Conservation (phyloP, 2,888 invertebrate genomes). For the Phaonia tiefii region DNA sequence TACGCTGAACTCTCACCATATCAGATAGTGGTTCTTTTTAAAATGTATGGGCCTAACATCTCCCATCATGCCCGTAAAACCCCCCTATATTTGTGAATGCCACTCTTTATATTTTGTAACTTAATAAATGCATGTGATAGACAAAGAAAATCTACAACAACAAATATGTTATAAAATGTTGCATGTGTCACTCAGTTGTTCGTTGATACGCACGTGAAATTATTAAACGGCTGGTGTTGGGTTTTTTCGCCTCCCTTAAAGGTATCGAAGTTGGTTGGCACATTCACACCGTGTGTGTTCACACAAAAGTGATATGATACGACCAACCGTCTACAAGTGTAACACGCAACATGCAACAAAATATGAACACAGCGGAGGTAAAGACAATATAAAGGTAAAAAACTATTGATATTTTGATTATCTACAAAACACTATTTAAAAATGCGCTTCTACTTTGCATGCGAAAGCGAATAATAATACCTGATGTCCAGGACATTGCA, state of each 20-base stretch:
- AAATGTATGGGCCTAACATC: no score
- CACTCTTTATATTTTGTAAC: constrained; percentile 24
- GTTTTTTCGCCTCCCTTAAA: no score
- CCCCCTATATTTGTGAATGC: neutral
- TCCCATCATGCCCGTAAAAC: no score
- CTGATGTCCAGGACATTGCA: constrained; percentile 8
- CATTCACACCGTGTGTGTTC: constrained; percentile 52
- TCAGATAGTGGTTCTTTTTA: no score
- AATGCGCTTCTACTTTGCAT: constrained; percentile 51
- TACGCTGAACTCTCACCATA: no score
- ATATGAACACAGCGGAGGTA: neutral
- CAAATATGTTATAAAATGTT: constrained; percentile 47
- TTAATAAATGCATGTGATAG: constrained; percentile 29
- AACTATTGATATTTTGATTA: constrained; percentile 60
- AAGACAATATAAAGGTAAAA: constrained; percentile 36
- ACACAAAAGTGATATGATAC: constrained; percentile 40
- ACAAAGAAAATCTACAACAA: neutral
- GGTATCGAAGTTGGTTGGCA: no score
- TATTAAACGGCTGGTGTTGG: constrained; percentile 42
- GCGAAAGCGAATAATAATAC: constrained; percentile 14
- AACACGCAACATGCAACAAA: constrained; percentile 62
- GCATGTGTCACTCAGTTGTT: constrained; percentile 61
- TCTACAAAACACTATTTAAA: constrained; percentile 57
- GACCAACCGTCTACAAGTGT: constrained; percentile 48
- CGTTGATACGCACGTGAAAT: constrained; percentile 62